Evolutionary conservation across 1,140 invertebrate genomes (phyloP).

Genomic region (Ceratosolen solmsi): DNA sequence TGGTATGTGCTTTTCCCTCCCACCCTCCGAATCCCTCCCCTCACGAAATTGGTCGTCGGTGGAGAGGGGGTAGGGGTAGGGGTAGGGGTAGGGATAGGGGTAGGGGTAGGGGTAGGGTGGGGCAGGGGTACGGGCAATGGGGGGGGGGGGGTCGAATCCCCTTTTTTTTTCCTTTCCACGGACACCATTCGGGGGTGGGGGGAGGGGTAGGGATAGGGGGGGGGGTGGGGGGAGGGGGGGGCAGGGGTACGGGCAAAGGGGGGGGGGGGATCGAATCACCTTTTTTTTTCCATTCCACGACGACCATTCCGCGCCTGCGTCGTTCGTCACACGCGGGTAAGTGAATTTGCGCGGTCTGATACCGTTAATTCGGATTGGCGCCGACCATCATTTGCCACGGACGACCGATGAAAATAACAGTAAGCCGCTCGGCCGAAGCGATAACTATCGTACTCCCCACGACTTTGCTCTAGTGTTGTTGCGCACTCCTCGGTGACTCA

Average conservation of each 20-base stretch:
- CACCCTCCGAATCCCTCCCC: neutral
- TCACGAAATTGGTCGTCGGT: too few relatives aligned
- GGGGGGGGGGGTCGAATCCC: too few relatives aligned
- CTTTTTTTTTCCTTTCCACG: too few relatives aligned
- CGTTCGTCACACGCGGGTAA: constrained; percentile 3
- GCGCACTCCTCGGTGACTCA: constrained; percentile 22
- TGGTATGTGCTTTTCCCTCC: constrained; percentile 29
- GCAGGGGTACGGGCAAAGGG: too few relatives aligned
- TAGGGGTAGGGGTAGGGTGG: too few relatives aligned
- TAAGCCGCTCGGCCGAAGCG: neutral
- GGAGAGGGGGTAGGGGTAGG: too few relatives aligned
- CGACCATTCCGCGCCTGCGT: neutral
- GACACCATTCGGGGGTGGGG: too few relatives aligned
- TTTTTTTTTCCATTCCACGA: neutral
- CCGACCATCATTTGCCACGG: constrained; percentile 1
- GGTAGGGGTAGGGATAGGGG: too few relatives aligned
- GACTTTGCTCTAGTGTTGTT: neutral
- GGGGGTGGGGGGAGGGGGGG: too few relatives aligned
- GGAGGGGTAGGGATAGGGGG: too few relatives aligned
- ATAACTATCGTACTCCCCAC: neutral
- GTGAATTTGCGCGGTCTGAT: constrained; percentile 43
- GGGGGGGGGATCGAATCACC: too few relatives aligned
- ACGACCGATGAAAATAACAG: constrained; percentile 50
- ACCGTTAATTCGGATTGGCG: constrained; percentile 48
- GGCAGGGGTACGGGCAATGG: too few relatives aligned